Conservation (phyloP, 2,797 vertebrate genomes). For the Ataeniobius toweri region DNA sequence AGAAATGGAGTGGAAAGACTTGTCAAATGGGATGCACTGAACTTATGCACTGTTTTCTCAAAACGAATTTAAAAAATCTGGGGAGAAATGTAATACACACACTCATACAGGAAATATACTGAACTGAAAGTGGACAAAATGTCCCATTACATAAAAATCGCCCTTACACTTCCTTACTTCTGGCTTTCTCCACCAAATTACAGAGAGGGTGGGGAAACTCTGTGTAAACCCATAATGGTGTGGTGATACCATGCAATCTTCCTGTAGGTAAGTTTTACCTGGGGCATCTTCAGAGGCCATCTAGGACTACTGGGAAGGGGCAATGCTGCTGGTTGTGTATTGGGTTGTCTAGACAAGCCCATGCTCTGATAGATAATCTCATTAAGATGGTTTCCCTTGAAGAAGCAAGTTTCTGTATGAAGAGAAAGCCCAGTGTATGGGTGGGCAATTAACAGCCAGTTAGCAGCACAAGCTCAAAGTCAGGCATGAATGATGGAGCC, state of each 20-base stretch:
- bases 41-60: background rate
- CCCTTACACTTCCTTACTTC: background rate
- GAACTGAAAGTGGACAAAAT: background rate
- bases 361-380: slow-evolving; percentile 81
- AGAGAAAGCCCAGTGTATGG: slow-evolving; percentile 62
- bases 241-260: slow-evolving; percentile 54
- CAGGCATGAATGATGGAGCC: slow-evolving; percentile 56
- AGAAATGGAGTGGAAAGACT: slow-evolving; percentile 4
- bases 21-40: background rate
- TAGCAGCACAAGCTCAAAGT: slow-evolving; percentile 74
- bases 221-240: slow-evolving; percentile 77
- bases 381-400: slow-evolving; percentile 81
- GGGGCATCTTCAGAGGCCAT: slow-evolving; percentile 43
- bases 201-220: slow-evolving; percentile 46
- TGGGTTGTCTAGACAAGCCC: slow-evolving; percentile 83
- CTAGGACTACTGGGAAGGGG: slow-evolving; percentile 10
- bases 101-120: background rate
- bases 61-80: background rate
- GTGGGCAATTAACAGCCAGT: slow-evolving; percentile 78
- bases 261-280: slow-evolving; percentile 76
- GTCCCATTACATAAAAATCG: background rate
- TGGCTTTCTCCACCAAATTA: slow-evolving; percentile 39
- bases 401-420: slow-evolving; percentile 73
- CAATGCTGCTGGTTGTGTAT: slow-evolving; percentile 73
- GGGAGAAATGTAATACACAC: background rate